These are phyloP conservation scores for Jordanella pulchra DNA, from an alignment of 2,797 vertebrate genomes.

Conservation along the genomic window DNA sequence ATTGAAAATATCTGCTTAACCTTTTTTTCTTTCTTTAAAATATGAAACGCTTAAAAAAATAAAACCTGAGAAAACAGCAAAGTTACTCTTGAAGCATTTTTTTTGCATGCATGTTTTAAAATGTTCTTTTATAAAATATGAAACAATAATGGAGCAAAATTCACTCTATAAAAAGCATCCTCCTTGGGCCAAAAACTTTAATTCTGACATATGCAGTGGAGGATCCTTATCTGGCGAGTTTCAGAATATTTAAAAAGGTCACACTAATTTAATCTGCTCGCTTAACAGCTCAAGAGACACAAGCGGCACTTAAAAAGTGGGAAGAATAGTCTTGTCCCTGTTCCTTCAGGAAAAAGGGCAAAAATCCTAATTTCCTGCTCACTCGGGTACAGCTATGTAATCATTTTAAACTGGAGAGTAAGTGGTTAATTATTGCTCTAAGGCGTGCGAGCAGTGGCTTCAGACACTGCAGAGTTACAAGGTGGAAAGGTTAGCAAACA, in stretches of 20 bases:
- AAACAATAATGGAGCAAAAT: too few relatives aligned
- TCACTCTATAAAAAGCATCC: not conserved
- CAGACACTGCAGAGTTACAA: conserved; percentile 22
- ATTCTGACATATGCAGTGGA: conserved; percentile 16
- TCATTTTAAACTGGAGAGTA: conserved; percentile 44
- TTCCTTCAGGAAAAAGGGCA: conserved; percentile 31
- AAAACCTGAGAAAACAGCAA: too few relatives aligned
- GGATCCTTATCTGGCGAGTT: conserved; percentile 45
- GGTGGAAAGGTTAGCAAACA: conserved; percentile 33
- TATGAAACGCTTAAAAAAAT: too few relatives aligned
- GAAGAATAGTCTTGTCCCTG: conserved; percentile 36
- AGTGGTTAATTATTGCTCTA: conserved; percentile 53
- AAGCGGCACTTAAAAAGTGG: conserved; percentile 53
- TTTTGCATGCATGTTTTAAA: too few relatives aligned
- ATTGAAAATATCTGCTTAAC: too few relatives aligned
- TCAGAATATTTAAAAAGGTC: conserved; percentile 71
- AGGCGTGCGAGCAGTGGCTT: conserved; percentile 31
- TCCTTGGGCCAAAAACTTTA: not conserved
- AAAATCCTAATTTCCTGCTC: conserved; percentile 52
- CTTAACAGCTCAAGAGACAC: conserved; percentile 63
- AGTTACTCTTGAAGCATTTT: too few relatives aligned
- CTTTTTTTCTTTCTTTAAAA: too few relatives aligned
- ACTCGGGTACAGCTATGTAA: conserved; percentile 32
- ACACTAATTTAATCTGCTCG: conserved; percentile 68
- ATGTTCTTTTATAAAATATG: too few relatives aligned